Conservation (phyloP, 2,113 vertebrate species). For the Picathartes gymnocephalus region DNA sequence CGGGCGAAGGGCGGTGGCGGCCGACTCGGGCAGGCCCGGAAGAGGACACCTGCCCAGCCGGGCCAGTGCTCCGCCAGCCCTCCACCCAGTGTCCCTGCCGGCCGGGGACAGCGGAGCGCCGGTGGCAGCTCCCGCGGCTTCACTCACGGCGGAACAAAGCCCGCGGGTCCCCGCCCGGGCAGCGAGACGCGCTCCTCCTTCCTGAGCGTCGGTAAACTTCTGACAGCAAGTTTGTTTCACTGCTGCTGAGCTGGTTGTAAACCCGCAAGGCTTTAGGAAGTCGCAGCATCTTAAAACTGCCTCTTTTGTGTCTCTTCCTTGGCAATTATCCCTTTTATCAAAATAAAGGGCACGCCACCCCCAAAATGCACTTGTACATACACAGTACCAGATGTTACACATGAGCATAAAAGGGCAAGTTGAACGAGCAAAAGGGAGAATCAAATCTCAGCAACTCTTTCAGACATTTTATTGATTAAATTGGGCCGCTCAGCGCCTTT, state of each 20-base stretch:
- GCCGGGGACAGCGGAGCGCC: background rate
- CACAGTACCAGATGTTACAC: background rate
- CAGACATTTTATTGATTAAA: background rate
- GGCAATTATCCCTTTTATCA: slow-evolving; percentile 4
- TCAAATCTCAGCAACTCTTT: background rate
- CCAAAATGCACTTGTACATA: background rate
- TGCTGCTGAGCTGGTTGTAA: background rate
- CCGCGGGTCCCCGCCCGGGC: background rate
- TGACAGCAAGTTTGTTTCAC: background rate
- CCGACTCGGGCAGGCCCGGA: background rate
- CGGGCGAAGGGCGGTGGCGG: no score
- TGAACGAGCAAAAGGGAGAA: background rate
- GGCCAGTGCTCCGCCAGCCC: background rate
- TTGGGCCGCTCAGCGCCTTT: background rate
- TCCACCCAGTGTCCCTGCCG: background rate
- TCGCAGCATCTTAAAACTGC: background rate
- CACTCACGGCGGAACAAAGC: background rate
- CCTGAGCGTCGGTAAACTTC: background rate
- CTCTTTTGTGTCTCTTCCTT: slow-evolving; percentile 41
- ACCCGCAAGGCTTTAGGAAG: background rate
- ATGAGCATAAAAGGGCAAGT: background rate
- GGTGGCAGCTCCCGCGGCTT: background rate
- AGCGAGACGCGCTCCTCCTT: background rate
- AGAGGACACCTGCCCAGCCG: background rate
- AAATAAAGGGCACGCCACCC: background rate